phyloP scores from a whole-genome alignment of 2,888 invertebrate genomes.

The Rhaphigaster nebulosa region DNA sequence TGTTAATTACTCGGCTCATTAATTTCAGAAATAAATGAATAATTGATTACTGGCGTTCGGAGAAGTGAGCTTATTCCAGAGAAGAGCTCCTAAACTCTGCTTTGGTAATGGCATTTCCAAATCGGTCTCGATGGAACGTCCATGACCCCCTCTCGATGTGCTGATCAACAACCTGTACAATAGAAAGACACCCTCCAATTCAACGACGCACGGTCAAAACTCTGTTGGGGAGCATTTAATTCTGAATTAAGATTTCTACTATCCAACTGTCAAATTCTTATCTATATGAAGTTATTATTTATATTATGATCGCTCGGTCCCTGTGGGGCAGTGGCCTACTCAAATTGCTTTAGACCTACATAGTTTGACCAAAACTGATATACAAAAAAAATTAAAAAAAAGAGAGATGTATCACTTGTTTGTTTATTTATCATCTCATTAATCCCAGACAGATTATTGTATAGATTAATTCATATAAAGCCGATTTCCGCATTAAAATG shows the following conservation, averaged over 20 bases:
- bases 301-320: too few species aligned
- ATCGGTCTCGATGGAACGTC: not conserved
- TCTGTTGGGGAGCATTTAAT: accelerated
- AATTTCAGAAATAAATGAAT: not conserved
- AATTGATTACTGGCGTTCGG: not conserved
- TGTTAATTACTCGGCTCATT: not conserved
- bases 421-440: too few species aligned
- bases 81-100: not conserved
- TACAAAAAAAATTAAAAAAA: too few species aligned
- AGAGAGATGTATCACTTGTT: too few species aligned
- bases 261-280: not conserved
- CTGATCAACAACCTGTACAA: not conserved
- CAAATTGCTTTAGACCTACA: too few species aligned
- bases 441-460: too few species aligned
- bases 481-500: too few species aligned
- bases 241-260: not conserved
- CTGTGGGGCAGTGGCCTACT: too few species aligned
- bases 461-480: too few species aligned
- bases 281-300: too few species aligned
- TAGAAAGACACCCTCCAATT: not conserved
- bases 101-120: not conserved
- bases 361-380: too few species aligned
- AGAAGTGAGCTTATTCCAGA: not conserved
- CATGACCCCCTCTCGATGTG: not conserved
- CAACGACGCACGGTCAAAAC: not conserved